Conservation (phyloP, 2,797 vertebrate species). For the Enteromius mattozi region DNA sequence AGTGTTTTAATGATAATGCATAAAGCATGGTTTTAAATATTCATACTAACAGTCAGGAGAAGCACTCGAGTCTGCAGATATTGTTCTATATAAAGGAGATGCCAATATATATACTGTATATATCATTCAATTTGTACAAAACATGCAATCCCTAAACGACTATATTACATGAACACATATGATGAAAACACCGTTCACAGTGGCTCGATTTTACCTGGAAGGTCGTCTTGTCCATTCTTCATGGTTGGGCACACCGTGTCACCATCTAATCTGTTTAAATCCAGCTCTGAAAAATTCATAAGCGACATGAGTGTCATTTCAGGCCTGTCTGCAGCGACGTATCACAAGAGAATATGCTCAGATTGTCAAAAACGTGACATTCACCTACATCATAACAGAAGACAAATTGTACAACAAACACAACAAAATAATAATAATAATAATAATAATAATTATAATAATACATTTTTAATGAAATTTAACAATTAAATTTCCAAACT, state of each 20-base stretch:
- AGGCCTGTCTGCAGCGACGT: constrained; percentile 1
- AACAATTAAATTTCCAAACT: no score
- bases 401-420: background rate
- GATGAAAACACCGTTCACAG: background rate
- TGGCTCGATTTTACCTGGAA: constrained; percentile 77
- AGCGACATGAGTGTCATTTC: constrained; percentile 30
- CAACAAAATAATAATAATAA: background rate
- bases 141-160: background rate
- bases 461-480: background rate
- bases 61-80: background rate
- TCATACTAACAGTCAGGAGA: background rate
- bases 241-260: constrained; percentile 81
- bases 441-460: background rate
- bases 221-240: constrained; percentile 83
- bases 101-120: background rate
- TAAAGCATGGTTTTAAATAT: background rate
- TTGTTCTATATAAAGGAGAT: background rate
- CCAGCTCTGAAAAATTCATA: constrained; percentile 73
- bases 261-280: constrained; percentile 81
- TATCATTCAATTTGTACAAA: background rate
- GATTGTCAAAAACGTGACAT: background rate
- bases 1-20: background rate
- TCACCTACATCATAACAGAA: background rate
- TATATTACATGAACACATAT: background rate
- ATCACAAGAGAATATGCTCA: background rate